Percentiles rank a stretch among this genome's conserved stretches.
Conservation (phyloP, 2,888 invertebrate genomes). For the Lepidochitona cinerea region DNA sequence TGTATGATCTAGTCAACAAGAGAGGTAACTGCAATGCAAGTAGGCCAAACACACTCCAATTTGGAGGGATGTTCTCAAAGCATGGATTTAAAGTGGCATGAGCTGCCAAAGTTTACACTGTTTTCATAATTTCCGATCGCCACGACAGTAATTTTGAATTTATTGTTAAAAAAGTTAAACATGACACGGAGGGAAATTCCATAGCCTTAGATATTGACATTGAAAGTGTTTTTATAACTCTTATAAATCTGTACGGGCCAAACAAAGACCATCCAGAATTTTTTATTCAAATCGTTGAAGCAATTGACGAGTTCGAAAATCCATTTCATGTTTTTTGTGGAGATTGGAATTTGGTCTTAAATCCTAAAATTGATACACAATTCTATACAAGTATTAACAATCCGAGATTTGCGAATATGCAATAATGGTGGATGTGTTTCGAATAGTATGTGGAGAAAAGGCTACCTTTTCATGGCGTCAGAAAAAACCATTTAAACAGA, state of each 20-base stretch:
- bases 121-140: too few species aligned
- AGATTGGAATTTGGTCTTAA: not conserved
- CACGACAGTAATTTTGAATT: constrained; percentile 16
- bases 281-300: not conserved
- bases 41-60: too few species aligned
- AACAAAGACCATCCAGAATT: constrained; percentile 14
- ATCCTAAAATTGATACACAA: not conserved
- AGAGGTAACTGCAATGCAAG: too few species aligned
- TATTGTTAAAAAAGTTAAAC: not conserved
- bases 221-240: not conserved
- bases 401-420: not conserved
- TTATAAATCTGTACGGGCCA: constrained; percentile 17
- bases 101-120: too few species aligned
- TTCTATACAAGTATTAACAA: constrained; percentile 14
- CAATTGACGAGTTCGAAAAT: not conserved
- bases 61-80: too few species aligned
- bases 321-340: not conserved
- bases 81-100: too few species aligned
- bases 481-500: not conserved
- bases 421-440: constrained; percentile 6
- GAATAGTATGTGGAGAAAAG: not conserved
- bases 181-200: constrained; percentile 1
- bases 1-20: too few species aligned
- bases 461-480: constrained; percentile 7
- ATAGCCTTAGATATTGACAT: not conserved